Base-by-base conservation (phyloP, 2,888 invertebrate species). In the Nebria salina region DNA sequence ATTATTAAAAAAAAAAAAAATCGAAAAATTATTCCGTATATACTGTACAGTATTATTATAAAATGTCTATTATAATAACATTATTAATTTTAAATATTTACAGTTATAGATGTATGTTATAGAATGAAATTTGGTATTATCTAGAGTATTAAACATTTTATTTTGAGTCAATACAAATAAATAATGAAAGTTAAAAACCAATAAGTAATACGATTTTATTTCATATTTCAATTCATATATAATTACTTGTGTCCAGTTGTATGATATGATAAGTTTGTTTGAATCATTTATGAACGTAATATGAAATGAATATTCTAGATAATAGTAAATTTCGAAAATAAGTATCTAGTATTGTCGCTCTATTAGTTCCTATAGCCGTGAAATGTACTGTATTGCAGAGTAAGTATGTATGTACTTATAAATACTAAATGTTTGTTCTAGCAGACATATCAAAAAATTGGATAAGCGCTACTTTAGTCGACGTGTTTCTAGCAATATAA, bases 401-500 rank as follows among this genome's bases (percentile, higher is more conserved):
- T 34, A 34, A 34, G 34, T 34, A 34, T 34, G 34, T 34, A 34
- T 34, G 34, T 54, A 54, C 54, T 54, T 11, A 54, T 70, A 66
- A 81, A 75, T 81, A 64, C 34, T 70, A 72, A 86, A 85, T 86
- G 84, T 87, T 88, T 85, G 87, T 85, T 87, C 88, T 88, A 87
- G 86, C 87, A 87, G 85, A 88, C 88, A 88, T 88, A 88, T 84
- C 83, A 82, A 77, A 83, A 83, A 85, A 83, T 84, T 84, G 84
- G 83, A 84, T 84, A 86, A 85, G 86, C 86, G 86, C 77, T 72
- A 54, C 8, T 54, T 54, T 54, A 54, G 76, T 83, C 83, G 83
- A 85, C 85, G 85, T 85, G 85, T 87, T 85, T 86, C 5, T 87
- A 87, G 87, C 87, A 87, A 87, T 87, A 87, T 86, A 84, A 82